phyloP scores from a whole-genome alignment of 1,140 invertebrate species.

The Steinernema khuongi region DNA sequence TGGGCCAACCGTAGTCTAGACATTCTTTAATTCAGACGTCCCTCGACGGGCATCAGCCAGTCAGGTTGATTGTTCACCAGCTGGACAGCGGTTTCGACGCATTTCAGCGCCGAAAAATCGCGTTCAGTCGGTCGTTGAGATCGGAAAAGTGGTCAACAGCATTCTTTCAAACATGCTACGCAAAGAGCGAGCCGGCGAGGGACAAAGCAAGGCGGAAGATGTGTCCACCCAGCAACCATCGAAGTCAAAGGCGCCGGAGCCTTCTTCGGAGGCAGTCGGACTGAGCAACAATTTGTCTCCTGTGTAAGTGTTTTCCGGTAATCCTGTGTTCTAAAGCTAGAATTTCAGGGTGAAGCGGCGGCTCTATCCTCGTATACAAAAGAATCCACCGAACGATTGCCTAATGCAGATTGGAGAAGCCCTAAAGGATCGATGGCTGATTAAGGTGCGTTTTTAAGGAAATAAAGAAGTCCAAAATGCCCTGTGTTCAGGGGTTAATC shows the following conservation, averaged over 20 bases:
- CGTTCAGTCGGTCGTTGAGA: not conserved
- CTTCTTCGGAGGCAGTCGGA: not conserved
- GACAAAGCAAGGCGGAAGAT: not conserved
- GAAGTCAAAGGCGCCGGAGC: not conserved
- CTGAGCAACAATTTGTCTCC: not conserved
- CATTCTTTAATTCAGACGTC: too few relatives aligned
- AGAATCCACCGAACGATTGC: not conserved
- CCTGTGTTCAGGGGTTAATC: slow-evolving; percentile 69
- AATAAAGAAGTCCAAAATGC: not conserved
- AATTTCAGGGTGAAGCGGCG: not conserved
- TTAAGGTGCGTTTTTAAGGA: slow-evolving; percentile 21
- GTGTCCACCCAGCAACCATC: not conserved
- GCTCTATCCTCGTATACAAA: not conserved
- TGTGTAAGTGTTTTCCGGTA: not conserved
- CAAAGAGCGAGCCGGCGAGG: not conserved
- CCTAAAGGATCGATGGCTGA: slow-evolving; percentile 33
- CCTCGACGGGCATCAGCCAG: too few relatives aligned
- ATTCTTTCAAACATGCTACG: not conserved
- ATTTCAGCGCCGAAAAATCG: not conserved
- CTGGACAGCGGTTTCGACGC: not conserved
- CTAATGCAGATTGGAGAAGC: slow-evolving; percentile 26
- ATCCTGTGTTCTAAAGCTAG: not conserved
- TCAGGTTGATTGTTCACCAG: too few relatives aligned
- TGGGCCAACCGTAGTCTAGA: too few relatives aligned
- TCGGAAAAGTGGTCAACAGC: slow-evolving; percentile 6